A percentile compares a stretch with the other conserved stretches of the same genome.
Evolutionary conservation across 2,797 vertebrate species (phyloP).

Genomic region (Oreochromis mossambicus): DNA sequence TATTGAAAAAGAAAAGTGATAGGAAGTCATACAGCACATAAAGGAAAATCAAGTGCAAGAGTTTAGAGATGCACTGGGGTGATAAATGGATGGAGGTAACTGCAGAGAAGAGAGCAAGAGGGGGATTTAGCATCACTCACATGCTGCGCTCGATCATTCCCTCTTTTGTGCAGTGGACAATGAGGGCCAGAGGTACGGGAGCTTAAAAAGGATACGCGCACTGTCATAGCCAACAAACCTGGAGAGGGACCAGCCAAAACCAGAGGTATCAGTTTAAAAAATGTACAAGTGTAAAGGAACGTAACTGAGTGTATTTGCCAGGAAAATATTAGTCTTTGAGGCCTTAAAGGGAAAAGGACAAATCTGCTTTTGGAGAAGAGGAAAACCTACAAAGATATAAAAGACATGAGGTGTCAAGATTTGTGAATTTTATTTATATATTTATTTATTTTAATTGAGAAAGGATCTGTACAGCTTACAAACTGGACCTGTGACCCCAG

Average conservation of each 20-base stretch:
- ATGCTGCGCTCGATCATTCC: constrained; percentile 78
- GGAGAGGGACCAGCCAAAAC: constrained; percentile 41
- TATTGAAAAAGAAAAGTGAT: not conserved
- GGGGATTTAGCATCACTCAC: constrained; percentile 68
- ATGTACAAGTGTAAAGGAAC: not conserved
- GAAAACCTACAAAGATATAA: not conserved
- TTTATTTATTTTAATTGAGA: not conserved
- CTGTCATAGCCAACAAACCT: constrained; percentile 22
- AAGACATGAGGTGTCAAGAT: not conserved
- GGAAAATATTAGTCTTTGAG: not conserved
- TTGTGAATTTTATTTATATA: not conserved
- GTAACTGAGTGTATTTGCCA: not conserved
- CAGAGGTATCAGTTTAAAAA: constrained; percentile 53
- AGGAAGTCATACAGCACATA: not conserved
- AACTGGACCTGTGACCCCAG: not conserved
- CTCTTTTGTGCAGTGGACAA: constrained; percentile 77
- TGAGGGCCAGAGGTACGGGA: constrained; percentile 48
- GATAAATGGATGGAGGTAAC: constrained; percentile 26
- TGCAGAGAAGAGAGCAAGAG: constrained; percentile 17
- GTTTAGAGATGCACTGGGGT: not conserved
- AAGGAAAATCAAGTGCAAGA: not conserved
- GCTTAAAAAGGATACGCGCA: constrained; percentile 71
- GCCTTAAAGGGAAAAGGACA: not conserved
- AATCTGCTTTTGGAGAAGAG: not conserved
- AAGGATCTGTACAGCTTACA: not conserved